Evolutionary conservation across 2,113 vertebrate species (phyloP).

Genomic region (Laticauda laticaudata): DNA sequence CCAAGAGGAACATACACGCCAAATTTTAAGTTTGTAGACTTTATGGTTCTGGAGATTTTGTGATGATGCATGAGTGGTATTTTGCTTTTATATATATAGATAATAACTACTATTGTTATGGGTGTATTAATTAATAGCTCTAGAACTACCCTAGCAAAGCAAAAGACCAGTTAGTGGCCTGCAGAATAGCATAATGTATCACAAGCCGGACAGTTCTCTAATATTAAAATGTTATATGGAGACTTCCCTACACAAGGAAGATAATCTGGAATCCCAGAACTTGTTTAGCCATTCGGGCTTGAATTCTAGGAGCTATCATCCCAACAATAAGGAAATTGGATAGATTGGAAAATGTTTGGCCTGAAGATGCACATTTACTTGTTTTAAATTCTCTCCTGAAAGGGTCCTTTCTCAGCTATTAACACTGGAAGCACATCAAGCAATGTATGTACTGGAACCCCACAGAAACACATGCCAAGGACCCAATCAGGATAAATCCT

Average conservation of each 20-base stretch:
- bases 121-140: background rate
- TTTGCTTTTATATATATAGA: too few species aligned
- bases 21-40: too few species aligned
- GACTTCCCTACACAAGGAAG: too few species aligned
- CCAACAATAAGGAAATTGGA: background rate
- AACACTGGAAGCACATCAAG: background rate
- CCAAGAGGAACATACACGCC: too few species aligned
- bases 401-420: background rate
- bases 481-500: background rate
- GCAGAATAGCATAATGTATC: too few species aligned
- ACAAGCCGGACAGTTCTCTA: too few species aligned
- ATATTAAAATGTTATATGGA: too few species aligned
- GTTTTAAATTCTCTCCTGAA: background rate
- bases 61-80: too few species aligned
- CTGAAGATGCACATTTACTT: background rate
- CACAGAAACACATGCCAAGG: background rate
- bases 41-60: too few species aligned
- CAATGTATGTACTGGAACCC: background rate
- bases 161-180: too few species aligned
- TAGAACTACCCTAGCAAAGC: background rate
- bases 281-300: too few species aligned
- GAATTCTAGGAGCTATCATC: background rate
- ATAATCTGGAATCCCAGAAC: too few species aligned
- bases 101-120: background rate
- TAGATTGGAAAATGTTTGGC: background rate